A percentile compares a stretch with the other conserved stretches of the same genome.
phyloP scores from a whole-genome alignment of 1,140 invertebrate species.

The Elymnias hypermnestra region DNA sequence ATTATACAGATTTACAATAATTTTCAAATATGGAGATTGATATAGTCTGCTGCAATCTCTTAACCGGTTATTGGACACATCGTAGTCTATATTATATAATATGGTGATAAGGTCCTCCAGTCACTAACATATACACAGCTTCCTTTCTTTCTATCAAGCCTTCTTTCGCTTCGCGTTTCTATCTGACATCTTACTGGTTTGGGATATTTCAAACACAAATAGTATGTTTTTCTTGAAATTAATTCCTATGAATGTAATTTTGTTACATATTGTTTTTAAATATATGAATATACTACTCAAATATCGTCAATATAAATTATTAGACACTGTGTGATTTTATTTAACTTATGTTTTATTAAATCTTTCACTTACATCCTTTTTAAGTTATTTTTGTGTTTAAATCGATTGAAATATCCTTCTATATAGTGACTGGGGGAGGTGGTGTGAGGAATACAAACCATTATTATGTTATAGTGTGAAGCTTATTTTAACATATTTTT shows the following conservation, averaged over 20 bases:
- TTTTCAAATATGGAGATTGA: too few relatives aligned
- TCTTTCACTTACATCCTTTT: conserved; percentile 16
- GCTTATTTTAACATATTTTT: conserved; percentile 16
- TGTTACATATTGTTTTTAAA: too few relatives aligned
- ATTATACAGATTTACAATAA: too few relatives aligned
- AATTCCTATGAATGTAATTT: too few relatives aligned
- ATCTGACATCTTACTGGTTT: conserved; percentile 17
- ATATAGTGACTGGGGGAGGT: conserved; percentile 54
- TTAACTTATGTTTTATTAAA: conserved; percentile 4
- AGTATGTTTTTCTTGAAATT: too few relatives aligned
- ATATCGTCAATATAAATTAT: too few relatives aligned
- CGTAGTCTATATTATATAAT: conserved; percentile 2
- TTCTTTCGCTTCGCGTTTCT: conserved; percentile 38
- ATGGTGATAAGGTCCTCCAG: conserved; percentile 35
- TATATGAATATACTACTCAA: too few relatives aligned
- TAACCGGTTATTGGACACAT: not conserved
- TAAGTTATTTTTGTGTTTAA: not conserved
- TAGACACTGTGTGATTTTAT: conserved; percentile 7
- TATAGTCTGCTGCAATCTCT: not conserved
- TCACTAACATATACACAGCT: conserved; percentile 51
- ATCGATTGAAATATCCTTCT: conserved; percentile 31
- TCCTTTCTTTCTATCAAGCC: conserved; percentile 33
- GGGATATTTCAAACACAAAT: conserved; percentile 41
- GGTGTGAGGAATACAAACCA: conserved; percentile 36
- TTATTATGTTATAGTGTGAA: conserved; percentile 11